Conservation (phyloP, 2,888 invertebrate genomes). For the Hirtodrosophila confusa region DNA sequence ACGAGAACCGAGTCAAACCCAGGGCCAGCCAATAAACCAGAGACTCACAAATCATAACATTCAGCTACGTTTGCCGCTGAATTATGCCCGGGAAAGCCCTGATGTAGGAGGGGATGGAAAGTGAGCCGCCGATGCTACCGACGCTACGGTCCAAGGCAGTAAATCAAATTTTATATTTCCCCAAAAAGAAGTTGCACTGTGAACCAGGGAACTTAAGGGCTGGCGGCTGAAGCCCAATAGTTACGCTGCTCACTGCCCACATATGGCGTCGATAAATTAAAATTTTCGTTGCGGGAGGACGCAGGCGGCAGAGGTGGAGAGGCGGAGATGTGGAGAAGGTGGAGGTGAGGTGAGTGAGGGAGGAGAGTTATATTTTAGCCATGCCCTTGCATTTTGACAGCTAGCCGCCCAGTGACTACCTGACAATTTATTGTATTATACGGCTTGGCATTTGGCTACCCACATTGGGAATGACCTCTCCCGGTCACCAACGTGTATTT, state of each 20-base stretch:
- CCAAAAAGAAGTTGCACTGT: slow-evolving; percentile 61
- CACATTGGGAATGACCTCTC: slow-evolving; percentile 61
- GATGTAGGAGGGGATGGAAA: slow-evolving; percentile 3
- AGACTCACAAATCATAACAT: slow-evolving; percentile 74
- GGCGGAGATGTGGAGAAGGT: neutral
- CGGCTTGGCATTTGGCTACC: slow-evolving; percentile 62
- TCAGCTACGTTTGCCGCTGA: slow-evolving; percentile 70
- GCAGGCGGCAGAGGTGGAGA: slow-evolving; percentile 9
- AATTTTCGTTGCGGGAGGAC: slow-evolving; percentile 67
- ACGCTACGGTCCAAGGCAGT: slow-evolving; percentile 71
- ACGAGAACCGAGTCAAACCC: slow-evolving; percentile 22
- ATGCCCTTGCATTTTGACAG: slow-evolving; percentile 73
- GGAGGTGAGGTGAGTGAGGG: neutral
- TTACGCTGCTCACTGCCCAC: slow-evolving; percentile 73
- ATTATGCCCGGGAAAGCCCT: slow-evolving; percentile 58
- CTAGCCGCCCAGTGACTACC: slow-evolving; percentile 67
- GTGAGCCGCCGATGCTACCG: slow-evolving; percentile 46
- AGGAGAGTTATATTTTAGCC: slow-evolving; percentile 54
- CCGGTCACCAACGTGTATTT: slow-evolving; percentile 28
- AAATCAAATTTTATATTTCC: slow-evolving; percentile 84
- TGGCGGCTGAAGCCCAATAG: slow-evolving; percentile 56
- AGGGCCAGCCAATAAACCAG: slow-evolving; percentile 55
- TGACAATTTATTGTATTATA: slow-evolving; percentile 77
- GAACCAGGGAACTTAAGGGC: slow-evolving; percentile 50
- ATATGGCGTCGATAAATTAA: slow-evolving; percentile 84